Base-by-base conservation (phyloP, 2,888 invertebrate species). In the Pherbina coryleti region DNA sequence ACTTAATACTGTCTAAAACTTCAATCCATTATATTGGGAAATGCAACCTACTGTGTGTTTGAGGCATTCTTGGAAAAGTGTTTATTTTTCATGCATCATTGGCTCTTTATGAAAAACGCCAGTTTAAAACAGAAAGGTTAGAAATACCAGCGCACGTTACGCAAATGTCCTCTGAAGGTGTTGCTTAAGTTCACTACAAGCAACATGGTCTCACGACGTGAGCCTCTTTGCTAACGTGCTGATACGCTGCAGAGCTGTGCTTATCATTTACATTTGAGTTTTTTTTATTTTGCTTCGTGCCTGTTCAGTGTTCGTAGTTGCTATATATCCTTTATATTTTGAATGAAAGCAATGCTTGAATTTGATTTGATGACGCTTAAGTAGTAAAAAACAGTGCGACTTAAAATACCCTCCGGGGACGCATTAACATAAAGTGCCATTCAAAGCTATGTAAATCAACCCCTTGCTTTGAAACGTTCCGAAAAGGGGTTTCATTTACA, bases 371-470 rank as follows among this genome's bases (percentile, higher is more conserved):
- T 66, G 75, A 60, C 62, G 66, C 28, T 55, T 34, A 14, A 49
- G 31, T 25, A 28, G 11, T 25, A 19, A 57, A 79, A 60, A 80
- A 81, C 83, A 82, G 72, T 31, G 57, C 19, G 44, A 31, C n/a
- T 69, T 34, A 75, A 75, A 31, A 70, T 73, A 22, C 44, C n/a
- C 67, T 28, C 73, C 34, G 51, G 62, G 72, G 60, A 67, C 82
- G 84, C 83, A 85, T 86, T 84, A 85, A 87, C 86, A 88, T 87
- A 87, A 87, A 85, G 83, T 79, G 82, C 80, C 34, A 25, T 72
- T 72, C 69, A 53, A 11, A 60, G 37, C 81, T 83, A 87, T 87
- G 87, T 86, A 85, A 87, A 85, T 86, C 86, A 86, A 87, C 86
- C 86, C 87, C 85, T 85, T 86, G 84, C 82, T 78, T 67, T n/a